Conservation (phyloP, 2,113 vertebrate species). For the Okapia johnstoni region DNA sequence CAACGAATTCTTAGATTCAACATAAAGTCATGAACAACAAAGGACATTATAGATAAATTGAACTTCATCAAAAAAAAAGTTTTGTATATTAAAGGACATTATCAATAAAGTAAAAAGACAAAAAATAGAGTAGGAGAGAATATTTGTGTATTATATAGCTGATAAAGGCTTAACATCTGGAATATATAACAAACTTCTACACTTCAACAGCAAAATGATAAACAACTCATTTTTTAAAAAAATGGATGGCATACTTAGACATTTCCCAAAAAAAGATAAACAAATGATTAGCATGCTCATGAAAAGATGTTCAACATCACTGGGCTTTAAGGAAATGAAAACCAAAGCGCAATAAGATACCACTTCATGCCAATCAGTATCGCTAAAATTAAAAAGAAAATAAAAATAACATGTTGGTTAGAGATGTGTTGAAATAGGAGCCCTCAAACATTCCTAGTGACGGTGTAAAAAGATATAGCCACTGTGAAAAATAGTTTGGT, state of each 20-base stretch:
- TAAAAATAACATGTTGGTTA: background rate
- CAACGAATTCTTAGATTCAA: background rate
- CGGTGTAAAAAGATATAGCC: background rate
- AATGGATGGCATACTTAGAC: background rate
- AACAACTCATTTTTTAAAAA: background rate
- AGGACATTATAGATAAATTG: background rate
- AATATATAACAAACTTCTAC: background rate
- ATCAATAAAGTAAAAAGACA: background rate
- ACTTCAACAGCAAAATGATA: background rate
- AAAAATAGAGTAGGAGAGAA: background rate
- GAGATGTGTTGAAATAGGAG: background rate
- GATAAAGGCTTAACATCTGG: background rate
- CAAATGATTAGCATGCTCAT: background rate
- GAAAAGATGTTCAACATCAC: background rate
- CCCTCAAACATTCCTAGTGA: background rate
- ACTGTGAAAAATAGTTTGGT: background rate
- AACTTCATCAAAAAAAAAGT: background rate
- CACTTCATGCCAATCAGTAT: background rate
- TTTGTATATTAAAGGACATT: background rate
- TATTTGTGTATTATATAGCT: background rate
- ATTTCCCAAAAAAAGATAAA: background rate
- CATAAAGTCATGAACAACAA: background rate
- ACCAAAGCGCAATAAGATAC: background rate
- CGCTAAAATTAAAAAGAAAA: background rate
- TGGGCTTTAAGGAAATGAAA: background rate